Evolutionary conservation across 2,797 vertebrate species (phyloP).

Genomic region (Ptychadena robeensis): DNA sequence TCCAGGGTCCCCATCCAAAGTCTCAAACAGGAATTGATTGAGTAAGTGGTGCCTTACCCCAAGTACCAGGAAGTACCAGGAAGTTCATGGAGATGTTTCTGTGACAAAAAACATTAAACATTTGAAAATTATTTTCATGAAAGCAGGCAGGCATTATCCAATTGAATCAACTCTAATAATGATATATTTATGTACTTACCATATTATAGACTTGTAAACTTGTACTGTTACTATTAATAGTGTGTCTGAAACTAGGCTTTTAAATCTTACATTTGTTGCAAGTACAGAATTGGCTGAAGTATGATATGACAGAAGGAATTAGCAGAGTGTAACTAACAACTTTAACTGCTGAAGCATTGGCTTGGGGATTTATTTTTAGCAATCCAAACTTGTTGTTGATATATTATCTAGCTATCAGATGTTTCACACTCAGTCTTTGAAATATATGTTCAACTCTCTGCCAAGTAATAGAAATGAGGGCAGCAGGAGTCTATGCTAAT

Average conservation of each 20-base stretch:
- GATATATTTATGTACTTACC: not conserved
- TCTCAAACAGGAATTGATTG: too few species aligned
- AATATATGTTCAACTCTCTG: constrained; percentile 24
- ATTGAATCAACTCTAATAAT: not conserved
- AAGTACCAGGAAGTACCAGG: too few species aligned
- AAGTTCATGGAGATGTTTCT: too few species aligned
- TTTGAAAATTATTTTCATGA: too few species aligned
- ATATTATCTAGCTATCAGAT: constrained; percentile 40
- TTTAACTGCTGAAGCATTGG: constrained; percentile 21
- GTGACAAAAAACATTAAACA: too few species aligned
- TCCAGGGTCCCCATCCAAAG: too few species aligned
- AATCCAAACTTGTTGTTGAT: constrained; percentile 24
- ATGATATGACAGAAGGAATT: constrained; percentile 26
- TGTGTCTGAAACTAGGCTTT: constrained; percentile 4
- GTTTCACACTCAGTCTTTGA: constrained; percentile 17
- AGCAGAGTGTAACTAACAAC: constrained; percentile 24
- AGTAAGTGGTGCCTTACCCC: too few species aligned
- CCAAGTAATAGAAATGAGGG: constrained; percentile 14
- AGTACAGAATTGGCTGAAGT: constrained; percentile 7
- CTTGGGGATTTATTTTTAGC: constrained; percentile 32
- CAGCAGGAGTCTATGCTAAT: not conserved
- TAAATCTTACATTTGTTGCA: constrained; percentile 24
- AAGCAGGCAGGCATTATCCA: too few species aligned
- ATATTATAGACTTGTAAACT: not conserved
- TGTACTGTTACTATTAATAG: constrained; percentile 11